Evolutionary conservation across 2,113 vertebrate species (phyloP).

Genomic region (Orthonyx spaldingii): DNA sequence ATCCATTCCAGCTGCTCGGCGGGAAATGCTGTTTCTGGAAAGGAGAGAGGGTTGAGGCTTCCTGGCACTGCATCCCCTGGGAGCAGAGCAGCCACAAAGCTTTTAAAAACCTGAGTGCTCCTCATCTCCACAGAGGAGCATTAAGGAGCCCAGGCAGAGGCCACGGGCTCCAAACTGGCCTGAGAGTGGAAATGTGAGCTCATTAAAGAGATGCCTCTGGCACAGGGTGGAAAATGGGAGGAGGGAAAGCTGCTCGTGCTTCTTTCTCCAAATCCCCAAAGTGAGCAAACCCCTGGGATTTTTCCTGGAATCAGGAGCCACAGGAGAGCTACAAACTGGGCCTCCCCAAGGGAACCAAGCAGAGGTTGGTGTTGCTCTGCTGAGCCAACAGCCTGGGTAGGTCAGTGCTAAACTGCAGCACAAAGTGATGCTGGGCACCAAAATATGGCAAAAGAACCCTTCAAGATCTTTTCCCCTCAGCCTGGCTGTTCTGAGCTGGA

Average conservation of each 20-base stretch:
- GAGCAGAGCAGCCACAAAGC: neutral
- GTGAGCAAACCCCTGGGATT: neutral
- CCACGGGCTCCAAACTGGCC: neutral
- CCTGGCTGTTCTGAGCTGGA: neutral
- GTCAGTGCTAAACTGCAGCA: neutral
- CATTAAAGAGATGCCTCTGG: neutral
- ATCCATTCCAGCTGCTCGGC: no score
- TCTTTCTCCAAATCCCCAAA: neutral
- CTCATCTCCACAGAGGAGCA: neutral
- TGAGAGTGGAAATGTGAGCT: neutral
- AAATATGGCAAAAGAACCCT: neutral
- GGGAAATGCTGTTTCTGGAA: slow-evolving; percentile 40
- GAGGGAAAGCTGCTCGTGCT: neutral
- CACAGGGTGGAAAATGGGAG: neutral
- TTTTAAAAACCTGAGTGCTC: slow-evolving; percentile 28
- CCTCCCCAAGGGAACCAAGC: fast-evolving
- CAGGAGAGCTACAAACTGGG: neutral
- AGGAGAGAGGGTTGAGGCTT: neutral
- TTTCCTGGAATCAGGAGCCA: neutral
- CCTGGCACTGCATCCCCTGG: slow-evolving; percentile 16
- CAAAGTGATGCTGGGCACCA: neutral
- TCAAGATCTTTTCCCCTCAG: neutral
- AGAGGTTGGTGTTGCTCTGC: neutral
- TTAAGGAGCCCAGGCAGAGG: neutral
- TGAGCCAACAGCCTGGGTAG: neutral